Evolutionary conservation across 2,888 invertebrate genomes (phyloP).

Genomic region (Odontocerum albicorne): DNA sequence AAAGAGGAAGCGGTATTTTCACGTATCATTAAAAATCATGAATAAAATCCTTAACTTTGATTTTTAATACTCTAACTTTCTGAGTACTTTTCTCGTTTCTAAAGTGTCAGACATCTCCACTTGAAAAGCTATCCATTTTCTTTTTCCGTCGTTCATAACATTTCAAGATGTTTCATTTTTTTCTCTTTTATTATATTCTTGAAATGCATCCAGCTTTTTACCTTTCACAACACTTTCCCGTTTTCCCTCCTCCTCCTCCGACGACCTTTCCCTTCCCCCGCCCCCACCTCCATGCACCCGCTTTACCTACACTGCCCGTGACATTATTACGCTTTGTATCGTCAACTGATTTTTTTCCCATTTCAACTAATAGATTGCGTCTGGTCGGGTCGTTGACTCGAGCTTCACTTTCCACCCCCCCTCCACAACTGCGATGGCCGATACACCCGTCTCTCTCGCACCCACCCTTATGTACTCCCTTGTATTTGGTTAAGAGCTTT

Average conservation of each 20-base stretch:
- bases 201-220: too few relatives aligned
- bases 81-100: too few relatives aligned
- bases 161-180: too few relatives aligned
- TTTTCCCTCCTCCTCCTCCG: neutral
- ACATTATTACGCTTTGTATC: conserved; percentile 29
- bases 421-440: neutral
- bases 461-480: conserved; percentile 15
- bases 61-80: too few relatives aligned
- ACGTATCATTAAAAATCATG: too few relatives aligned
- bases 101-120: too few relatives aligned
- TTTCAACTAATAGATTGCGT: conserved; percentile 35
- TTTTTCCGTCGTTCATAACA: too few relatives aligned
- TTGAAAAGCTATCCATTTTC: too few relatives aligned
- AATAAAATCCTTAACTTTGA: too few relatives aligned
- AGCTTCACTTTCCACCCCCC: conserved; percentile 3
- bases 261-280: neutral
- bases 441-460: neutral
- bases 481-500: conserved; percentile 32
- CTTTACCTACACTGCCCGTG: conserved; percentile 10
- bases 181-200: too few relatives aligned
- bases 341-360: conserved; percentile 35
- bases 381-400: conserved; percentile 29
- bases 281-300: neutral
- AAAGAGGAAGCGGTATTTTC: too few relatives aligned
- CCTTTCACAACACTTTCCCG: neutral